phyloP scores from a whole-genome alignment of 2,888 invertebrate species.

The Drosophila suboccidentalis region DNA sequence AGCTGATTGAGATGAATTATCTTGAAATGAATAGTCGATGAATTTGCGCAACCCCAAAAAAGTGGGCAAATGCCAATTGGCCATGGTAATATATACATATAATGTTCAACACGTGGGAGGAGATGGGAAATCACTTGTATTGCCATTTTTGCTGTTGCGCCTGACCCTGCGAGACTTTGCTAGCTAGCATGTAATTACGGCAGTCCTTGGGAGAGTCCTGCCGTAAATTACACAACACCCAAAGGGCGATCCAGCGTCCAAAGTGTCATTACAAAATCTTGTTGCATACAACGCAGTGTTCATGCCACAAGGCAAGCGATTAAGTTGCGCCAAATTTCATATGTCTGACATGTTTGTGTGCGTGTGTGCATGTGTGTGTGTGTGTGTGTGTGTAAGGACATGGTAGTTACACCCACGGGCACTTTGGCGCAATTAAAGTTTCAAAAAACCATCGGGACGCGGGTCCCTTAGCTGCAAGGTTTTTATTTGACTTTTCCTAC shows the following conservation, averaged over 20 bases:
- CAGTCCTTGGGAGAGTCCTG: constrained; percentile 37
- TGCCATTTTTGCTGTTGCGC: constrained; percentile 11
- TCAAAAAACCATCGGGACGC: constrained; percentile 56
- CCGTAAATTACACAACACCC: constrained; percentile 41
- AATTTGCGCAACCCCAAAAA: constrained; percentile 24
- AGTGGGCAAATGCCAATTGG: constrained; percentile 17
- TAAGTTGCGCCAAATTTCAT: constrained; percentile 41
- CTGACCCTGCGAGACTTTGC: constrained; percentile 1
- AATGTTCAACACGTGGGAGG: constrained; percentile 62
- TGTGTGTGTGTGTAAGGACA: not conserved
- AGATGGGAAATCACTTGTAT: constrained; percentile 16
- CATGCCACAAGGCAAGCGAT: constrained; percentile 39
- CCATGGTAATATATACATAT: constrained; percentile 12
- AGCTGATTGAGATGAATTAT: constrained; percentile 78
- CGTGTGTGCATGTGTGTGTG: constrained; percentile 6
- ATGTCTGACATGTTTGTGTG: constrained; percentile 16
- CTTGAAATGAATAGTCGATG: constrained; percentile 59
- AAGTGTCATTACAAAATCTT: constrained; percentile 61
- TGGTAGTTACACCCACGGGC: constrained; percentile 44
- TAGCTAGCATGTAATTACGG: constrained; percentile 20
- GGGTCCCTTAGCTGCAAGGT: constrained; percentile 36
- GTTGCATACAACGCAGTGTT: constrained; percentile 38
- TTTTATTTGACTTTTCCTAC: constrained; percentile 59
- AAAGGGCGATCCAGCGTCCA: constrained; percentile 22
- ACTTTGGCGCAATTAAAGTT: constrained; percentile 67